Base-by-base conservation (phyloP, 2,888 invertebrate species). In the Acanthacorydalis orientalis region DNA sequence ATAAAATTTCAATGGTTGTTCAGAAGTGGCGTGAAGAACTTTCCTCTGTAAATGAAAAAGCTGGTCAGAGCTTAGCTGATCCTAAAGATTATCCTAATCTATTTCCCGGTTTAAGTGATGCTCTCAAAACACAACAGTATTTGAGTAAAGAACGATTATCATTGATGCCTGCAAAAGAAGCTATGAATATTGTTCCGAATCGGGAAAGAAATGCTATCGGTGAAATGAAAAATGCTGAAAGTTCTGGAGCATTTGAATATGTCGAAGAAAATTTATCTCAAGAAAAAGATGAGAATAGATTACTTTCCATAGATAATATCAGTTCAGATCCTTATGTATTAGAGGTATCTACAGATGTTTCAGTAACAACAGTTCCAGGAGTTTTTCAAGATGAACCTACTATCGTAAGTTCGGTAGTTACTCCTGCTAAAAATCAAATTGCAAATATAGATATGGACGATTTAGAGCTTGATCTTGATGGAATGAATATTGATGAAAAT, bases 31-130 rank as follows among this genome's bases (percentile, higher is more conserved):
- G 87, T 53, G 83, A 83, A 46, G 78, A 83, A 49, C 68, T 91
- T 7, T 75, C 80, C 0, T 75, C 79, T 51, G 75, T 82, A 1
- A 92, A 88, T 64, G 84, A 87, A 61, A 95, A 93, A 64, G 86
- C 91, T 0, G 90, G 91, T 0, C 90, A 93, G 60, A 88, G 92
- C 44, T 72, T 98, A 50, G 97, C 98, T 1, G 93, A 96, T 71
- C 98, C 97, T 0, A 77, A 79, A 41, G 83, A 91, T 56, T 98
- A 98, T 62, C 92, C 92, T 63, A 98, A 98, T 69, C 73, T 98
- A 49, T 99, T 98, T 65, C 92, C 95, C 0, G 90, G 82, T 1
- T 74, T 84, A 52, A 68, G 70, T 51, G 83, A 89, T 54, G 72
- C 80, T 1, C 62, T 86, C 33, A 79, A 78, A 55, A 77, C 83